Base-by-base conservation (phyloP, 2,113 vertebrate species). In the Caranx ignobilis region DNA sequence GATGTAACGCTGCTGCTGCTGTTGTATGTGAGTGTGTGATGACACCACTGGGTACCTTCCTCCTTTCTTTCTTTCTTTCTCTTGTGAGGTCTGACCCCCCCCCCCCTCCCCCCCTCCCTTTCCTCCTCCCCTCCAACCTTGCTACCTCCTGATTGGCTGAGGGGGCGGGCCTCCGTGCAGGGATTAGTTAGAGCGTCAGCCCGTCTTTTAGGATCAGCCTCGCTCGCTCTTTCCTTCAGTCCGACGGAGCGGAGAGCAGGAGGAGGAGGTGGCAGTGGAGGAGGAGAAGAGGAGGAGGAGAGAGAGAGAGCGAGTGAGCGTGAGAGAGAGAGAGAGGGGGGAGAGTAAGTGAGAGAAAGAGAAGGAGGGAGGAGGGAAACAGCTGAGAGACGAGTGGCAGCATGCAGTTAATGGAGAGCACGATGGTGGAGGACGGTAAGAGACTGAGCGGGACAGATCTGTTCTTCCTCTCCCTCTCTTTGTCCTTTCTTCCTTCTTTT, bases 121-220 rank as follows among this genome's bases (percentile, higher is more conserved):
- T 1, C 2, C 11, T 89, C 88, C 78, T 71, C 4, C 0, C 52
- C 26, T 6, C 16, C 80, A 41, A 9, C 6, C 0, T 21, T 7
- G 7, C 87, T 56, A 1, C 0, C n/a, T 79, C 59, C 3, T 41
- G 90, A 95, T 94, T 96, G 95, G 94, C 88, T 86, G 70, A 85
- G 77, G 66, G 90, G 87, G 69, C 26, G 41, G 45, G 74, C 93
- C 93, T 95, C 92, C 54, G 6, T 86, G 94, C 86, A 61, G 82
- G 91, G 90, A 85, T 94, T 92, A 92, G 88, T 92, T 85, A 0
- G 65, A 57, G 26, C 67, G 56, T 67, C 70, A 73, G n/a, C 78
- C 76, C 78, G 82, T 92, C 79, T 92, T 93, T 85, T 87, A 89
- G 91, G 74, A 78, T 88, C 90, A 90, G 87, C 86, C 87, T 87